phyloP scores from a whole-genome alignment of 2,888 invertebrate genomes.

The Margaritifera margaritifera region DNA sequence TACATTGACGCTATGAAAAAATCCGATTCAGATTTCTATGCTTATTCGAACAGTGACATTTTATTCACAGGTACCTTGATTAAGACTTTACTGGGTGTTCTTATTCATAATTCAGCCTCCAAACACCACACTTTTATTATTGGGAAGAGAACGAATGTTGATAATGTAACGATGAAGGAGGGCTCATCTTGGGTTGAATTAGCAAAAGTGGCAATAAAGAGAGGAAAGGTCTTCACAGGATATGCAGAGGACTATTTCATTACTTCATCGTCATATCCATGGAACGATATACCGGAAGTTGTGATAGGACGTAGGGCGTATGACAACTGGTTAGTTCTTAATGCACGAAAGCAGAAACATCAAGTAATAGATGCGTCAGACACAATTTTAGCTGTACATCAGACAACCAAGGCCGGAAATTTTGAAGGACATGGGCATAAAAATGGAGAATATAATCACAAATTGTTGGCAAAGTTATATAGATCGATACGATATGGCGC shows the following conservation, averaged over 20 bases:
- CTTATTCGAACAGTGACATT: conserved; percentile 61
- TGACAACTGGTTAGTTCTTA: conserved; percentile 63
- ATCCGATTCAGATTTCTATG: conserved; percentile 54
- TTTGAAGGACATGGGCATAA: conserved; percentile 49
- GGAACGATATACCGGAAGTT: conserved; percentile 59
- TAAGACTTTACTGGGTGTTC: conserved; percentile 35
- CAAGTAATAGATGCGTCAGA: conserved; percentile 54
- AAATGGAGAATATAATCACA: conserved; percentile 52
- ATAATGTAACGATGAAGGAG: conserved; percentile 46
- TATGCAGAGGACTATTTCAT: conserved; percentile 63
- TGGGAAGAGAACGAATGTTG: conserved; percentile 51
- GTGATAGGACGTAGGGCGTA: conserved; percentile 63
- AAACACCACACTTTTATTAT: conserved; percentile 41
- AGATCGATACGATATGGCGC: conserved; percentile 45
- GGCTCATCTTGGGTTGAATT: conserved; percentile 36
- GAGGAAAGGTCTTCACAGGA: conserved; percentile 53
- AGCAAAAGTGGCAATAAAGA: conserved; percentile 28
- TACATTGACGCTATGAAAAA: conserved; percentile 48
- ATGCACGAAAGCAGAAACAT: conserved; percentile 44
- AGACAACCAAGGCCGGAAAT: conserved; percentile 58
- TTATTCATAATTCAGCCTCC: conserved; percentile 15
- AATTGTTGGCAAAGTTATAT: conserved; percentile 42
- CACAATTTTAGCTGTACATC: conserved; percentile 59
- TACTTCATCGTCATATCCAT: conserved; percentile 51
- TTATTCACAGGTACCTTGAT: conserved; percentile 50